phyloP scores from a whole-genome alignment of 2,113 vertebrate genomes.

The Tor tambroides region DNA sequence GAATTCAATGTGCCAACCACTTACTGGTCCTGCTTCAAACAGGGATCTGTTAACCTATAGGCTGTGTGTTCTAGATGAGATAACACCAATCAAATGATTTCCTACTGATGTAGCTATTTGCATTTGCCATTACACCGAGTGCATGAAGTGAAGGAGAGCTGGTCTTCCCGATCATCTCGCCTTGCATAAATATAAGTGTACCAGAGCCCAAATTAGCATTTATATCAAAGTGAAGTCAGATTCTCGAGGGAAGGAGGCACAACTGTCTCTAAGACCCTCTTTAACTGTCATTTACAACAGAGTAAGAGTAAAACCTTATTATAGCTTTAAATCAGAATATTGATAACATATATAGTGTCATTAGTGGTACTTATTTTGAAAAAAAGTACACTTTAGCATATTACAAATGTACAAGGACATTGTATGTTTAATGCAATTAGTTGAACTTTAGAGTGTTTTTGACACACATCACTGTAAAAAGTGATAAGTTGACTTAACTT shows the following conservation, averaged over 20 bases:
- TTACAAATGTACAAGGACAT: too few relatives aligned
- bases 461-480: too few relatives aligned
- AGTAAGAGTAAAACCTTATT: background rate
- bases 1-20: slow-evolving; percentile 64
- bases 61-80: slow-evolving; percentile 63
- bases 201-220: background rate
- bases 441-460: too few relatives aligned
- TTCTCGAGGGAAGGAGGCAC: background rate
- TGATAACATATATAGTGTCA: background rate
- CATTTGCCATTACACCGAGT: slow-evolving; percentile 42
- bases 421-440: too few relatives aligned
- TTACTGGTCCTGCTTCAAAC: slow-evolving; percentile 58
- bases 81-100: slow-evolving; percentile 58
- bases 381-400: background rate
- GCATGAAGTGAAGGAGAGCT: slow-evolving; percentile 55
- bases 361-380: background rate
- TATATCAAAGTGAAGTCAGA: background rate
- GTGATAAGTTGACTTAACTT: too few relatives aligned
- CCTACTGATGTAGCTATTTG: slow-evolving; percentile 48
- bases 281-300: background rate
- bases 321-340: background rate
- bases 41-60: slow-evolving; percentile 57
- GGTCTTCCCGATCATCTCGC: background rate
- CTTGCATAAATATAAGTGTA: background rate
- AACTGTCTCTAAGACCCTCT: background rate